Percentiles rank a stretch among this genome's conserved stretches.
These are phyloP conservation scores for Drosophila fungiperda DNA, from an alignment of 2,888 invertebrate genomes.

Conservation along the genomic window DNA sequence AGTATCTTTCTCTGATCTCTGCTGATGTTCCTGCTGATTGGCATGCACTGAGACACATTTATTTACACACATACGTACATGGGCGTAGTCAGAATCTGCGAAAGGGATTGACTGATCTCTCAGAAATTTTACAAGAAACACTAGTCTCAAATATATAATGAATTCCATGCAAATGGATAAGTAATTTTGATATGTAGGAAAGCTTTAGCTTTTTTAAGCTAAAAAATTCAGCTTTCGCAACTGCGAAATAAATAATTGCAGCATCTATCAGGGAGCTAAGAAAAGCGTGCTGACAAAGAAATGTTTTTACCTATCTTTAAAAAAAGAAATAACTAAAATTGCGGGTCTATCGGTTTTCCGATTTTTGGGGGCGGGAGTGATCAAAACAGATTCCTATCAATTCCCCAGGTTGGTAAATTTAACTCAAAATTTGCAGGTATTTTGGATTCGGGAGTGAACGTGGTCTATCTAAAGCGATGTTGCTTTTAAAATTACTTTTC, in stretches of 20 bases:
- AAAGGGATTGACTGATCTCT: background rate
- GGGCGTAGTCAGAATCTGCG: background rate
- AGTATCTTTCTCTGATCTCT: slow-evolving; percentile 36
- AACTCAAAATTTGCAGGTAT: too few species aligned
- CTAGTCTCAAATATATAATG: background rate
- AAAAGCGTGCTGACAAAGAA: background rate
- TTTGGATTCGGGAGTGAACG: too few species aligned
- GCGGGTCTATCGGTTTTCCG: background rate
- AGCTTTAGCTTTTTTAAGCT: background rate
- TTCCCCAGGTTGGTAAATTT: background rate
- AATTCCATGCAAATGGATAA: background rate
- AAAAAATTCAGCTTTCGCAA: background rate
- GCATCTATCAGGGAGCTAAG: background rate
- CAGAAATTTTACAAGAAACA: background rate
- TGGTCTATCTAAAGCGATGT: too few species aligned
- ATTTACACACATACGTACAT: slow-evolving; percentile 1
- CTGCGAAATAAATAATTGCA: background rate
- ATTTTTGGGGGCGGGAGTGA: background rate
- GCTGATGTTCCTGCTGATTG: slow-evolving; percentile 37
- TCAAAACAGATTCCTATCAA: background rate
- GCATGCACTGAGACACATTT: slow-evolving; percentile 11
- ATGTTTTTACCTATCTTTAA: background rate
- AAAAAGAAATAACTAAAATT: background rate
- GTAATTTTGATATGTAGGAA: background rate
- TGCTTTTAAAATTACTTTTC: too few species aligned